Evolutionary conservation across 2,797 vertebrate species (phyloP), one percentile per base, ranked within the genome.

Genomic region (Microctenopoma lineatum): DNA sequence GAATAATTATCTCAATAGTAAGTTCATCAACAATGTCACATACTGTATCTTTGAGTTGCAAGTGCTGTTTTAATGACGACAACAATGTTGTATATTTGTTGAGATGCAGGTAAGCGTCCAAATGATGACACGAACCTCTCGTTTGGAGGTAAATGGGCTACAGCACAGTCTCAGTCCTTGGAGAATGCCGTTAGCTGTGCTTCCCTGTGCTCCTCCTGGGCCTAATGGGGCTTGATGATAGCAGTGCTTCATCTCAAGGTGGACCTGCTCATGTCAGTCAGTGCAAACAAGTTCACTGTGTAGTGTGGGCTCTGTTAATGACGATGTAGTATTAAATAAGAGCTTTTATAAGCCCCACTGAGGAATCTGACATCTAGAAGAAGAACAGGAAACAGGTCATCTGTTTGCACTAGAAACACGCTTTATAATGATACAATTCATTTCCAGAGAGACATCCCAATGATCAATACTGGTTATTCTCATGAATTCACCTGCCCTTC

Each of bases 241-340:
- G 50, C 5, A 36, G 84, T 75, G 54, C 76, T 80, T 81, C 75
- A 88, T 83, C 63, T 86, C 70, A 85, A 80, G 75, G 73, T 84
- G 74, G 55, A 59, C 36, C 55, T 59, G 65, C 52, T 59, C 69
- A 54, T 70, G 77, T 66, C 62, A 78, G 53, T 38, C 42, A 15
- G 47, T 16, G 48, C 68, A 76, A 87, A 77, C 60, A 71, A 55
- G 48, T 32, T 41, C 13, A 1, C n/a, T 47, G 54, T 6, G 38
- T 50, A 54, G 18, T 5, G 1, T 58, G 81, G 79, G 79, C 81
- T 67, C 58, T 39, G 38, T 55, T 72, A 58, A 77, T 53, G 72
- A 53, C 60, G 27, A 9, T 45, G 5, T 54, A 1, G 5, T 26
- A 25, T 62, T 41, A 70, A 75, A 70, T 55, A 70, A 18, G 48